phyloP scores from a whole-genome alignment of 2,888 invertebrate species.

The Cabera pusaria region DNA sequence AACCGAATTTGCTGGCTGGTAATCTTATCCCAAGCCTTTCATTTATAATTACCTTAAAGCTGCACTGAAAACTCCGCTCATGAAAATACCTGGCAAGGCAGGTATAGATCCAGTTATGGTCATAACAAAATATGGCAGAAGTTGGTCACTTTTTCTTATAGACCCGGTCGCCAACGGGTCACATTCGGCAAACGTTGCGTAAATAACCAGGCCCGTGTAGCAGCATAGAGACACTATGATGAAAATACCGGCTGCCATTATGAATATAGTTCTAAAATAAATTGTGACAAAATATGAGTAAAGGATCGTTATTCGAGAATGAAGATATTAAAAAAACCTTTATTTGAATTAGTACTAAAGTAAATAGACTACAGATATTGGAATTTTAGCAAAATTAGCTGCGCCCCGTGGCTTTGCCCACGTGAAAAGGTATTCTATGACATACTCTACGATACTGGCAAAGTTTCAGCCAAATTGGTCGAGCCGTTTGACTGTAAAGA shows the following conservation, averaged over 20 bases:
- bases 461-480: no score
- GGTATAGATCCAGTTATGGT: constrained; percentile 88
- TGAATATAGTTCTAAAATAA: constrained; percentile 86
- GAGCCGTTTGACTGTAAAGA: no score
- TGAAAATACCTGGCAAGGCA: constrained; percentile 92
- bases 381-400: no score
- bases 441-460: no score
- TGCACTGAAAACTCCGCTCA: constrained; percentile 94
- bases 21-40: no score
- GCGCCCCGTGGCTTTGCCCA: no score
- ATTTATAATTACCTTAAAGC: constrained; percentile 89
- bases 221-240: constrained; percentile 90
- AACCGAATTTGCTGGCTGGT: no score
- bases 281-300: no score
- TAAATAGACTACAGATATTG: background rate
- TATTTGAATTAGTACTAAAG: background rate
- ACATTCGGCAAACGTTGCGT: constrained; percentile 92
- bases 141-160: constrained; percentile 87
- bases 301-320: no score
- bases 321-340: no score
- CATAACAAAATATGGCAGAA: constrained; percentile 93
- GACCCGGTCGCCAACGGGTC: constrained; percentile 91
- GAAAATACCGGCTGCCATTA: constrained; percentile 90
- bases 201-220: constrained; percentile 93
- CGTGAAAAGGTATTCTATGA: no score